Evolutionary conservation across 2,888 invertebrate species (phyloP).

Genomic region (Cephus pulcher): DNA sequence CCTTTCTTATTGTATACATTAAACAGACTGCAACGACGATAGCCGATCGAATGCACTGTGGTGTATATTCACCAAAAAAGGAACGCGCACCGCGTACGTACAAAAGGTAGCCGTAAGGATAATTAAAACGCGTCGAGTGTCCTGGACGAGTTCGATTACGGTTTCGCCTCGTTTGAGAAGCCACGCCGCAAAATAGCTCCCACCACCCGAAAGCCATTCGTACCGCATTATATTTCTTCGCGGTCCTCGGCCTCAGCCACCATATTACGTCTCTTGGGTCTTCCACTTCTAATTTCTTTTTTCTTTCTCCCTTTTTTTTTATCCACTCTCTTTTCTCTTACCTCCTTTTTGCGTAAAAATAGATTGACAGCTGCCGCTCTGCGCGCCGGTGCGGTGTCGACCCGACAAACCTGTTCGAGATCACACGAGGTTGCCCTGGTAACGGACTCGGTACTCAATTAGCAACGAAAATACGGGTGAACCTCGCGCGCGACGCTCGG

Average conservation of each 20-base stretch:
- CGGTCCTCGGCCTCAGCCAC: not conserved
- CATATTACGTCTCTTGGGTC: not conserved
- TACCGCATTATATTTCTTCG: not conserved
- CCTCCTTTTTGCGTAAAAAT: constrained; percentile 36
- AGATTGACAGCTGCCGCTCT: constrained; percentile 44
- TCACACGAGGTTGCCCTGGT: constrained; percentile 47
- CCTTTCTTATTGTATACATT: not conserved
- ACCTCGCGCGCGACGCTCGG: constrained; percentile 21
- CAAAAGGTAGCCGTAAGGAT: constrained; percentile 45
- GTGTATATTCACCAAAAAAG: not conserved
- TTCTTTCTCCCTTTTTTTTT: not conserved
- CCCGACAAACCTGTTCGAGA: constrained; percentile 12
- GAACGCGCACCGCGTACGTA: constrained; percentile 26
- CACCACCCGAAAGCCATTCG: constrained; percentile 2
- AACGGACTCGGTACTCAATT: constrained; percentile 57
- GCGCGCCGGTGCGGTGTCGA: constrained; percentile 3
- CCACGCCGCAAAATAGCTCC: not conserved
- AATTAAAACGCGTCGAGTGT: constrained; percentile 60
- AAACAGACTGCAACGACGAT: not conserved
- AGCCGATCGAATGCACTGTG: not conserved
- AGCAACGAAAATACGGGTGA: constrained; percentile 56
- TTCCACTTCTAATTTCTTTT: not conserved
- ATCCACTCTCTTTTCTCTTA: not conserved
- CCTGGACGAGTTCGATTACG: constrained; percentile 48
- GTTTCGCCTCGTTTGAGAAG: constrained; percentile 18